Base-by-base conservation (phyloP, 35 echinoderm and acorn worm species). In the Strongylocentrotus purpuratus region DNA sequence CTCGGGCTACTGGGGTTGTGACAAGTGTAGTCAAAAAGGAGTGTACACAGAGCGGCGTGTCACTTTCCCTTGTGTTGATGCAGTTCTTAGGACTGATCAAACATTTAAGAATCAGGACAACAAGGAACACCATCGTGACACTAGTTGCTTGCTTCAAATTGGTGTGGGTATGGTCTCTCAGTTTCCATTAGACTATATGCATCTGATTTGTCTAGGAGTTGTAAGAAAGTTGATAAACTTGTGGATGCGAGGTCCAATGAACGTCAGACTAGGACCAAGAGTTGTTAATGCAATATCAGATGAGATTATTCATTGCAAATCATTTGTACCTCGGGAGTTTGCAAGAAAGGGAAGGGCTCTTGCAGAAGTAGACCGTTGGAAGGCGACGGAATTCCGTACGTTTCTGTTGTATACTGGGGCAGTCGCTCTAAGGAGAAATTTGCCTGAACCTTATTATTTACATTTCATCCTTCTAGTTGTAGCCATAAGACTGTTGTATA, bases 121-220 rank as follows among this genome's bases (percentile, higher is more conserved):
- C 95, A 95, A 95, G 9, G 47, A 85, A 46, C 94, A 96, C 92
- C 95, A 98, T 86, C 31, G 93, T 55, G 97, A 85, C 28, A 25
- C 50, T 95, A 48, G 95, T 90, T 33, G 70, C 47, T 88, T 94
- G 48, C 71, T 52, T 20, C 11, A 58, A 31, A 4, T 91, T 25
- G 14, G 25, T 33, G 95, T 94, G 17, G 95, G 95, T 13, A 96
- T 98, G 94, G 95, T 98, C 20, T 48, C n/a, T 46, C 31, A 85
- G 45, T 98, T 97, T 32, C 96, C 96, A 13, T 86, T 96, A 88
- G 96, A 98, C 47, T 98, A 98, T 61, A 97, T 98, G 97, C 97
- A 98, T 70, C 31, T 95, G 12, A 92, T 97, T 22, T 98, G 96
- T 78, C 89, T 97, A 70, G 97, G 96, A 52, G 95, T 97, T 5